Base-by-base conservation (phyloP, 2,888 invertebrate genomes). In the Lasioglossum morio region DNA sequence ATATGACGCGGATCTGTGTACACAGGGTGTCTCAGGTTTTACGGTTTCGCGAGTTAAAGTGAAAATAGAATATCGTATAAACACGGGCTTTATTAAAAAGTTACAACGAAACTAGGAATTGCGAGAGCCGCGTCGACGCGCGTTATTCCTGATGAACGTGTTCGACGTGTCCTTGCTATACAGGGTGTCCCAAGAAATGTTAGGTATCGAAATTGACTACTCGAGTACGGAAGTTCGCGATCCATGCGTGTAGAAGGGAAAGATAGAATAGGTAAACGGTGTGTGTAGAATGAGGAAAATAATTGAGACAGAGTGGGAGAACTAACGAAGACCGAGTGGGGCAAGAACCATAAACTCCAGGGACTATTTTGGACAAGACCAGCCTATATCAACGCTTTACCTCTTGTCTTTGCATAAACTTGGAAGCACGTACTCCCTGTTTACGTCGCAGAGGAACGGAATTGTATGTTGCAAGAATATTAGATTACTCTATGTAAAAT, bases 391-490 rank as follows among this genome's bases (percentile, higher is more conserved):
- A 70, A 40, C 40, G 70, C 14, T 70, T 70, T 70, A 40, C 70
- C 70, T 70, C 70, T 40, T 40, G 70, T 40, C 70, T 70, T 70
- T 70, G 40, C 40, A 37, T 40, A 70, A 70, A 70, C 70, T 70
- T 70, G 14, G 37, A n/a, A 70, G 70, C 70, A 70, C 70, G 70
- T 70, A 70, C 40, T 70, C n/a, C 70, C n/a, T 40, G 70, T 70
- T 70, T 70, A 70, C 14, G 37, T 14, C n/a, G 14, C 23, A 12
- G 40, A 40, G 40, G n/a, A 40, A 70, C 70, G 40, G n/a, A n/a
- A n/a, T 70, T 40, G 40, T 69, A 34, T 34, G 69, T 69, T 70
- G 70, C 70, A 40, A 70, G 70, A 70, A 70, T 40, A 70, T 70
- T 70, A 40, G 12, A 70, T 40, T 70, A 14, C n/a, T 5, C n/a